Conservation (phyloP, 1,140 invertebrate genomes). For the Proctacanthus coquilletti region DNA sequence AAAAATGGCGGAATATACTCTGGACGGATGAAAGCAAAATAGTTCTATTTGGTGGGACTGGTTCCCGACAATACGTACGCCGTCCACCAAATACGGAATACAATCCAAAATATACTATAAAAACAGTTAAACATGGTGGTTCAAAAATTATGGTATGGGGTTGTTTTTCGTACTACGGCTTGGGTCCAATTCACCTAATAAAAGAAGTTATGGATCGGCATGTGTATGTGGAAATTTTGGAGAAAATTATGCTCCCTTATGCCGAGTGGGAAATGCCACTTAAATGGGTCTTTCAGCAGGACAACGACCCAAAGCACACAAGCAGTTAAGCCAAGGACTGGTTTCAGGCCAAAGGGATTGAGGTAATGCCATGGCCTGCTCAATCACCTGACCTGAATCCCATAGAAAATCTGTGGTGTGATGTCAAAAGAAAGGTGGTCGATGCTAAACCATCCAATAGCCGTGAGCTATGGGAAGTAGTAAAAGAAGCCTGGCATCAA, state of each 20-base stretch:
- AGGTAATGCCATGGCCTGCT: conserved; percentile 16
- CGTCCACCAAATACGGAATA: conserved; percentile 6
- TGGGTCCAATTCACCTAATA: conserved; percentile 11
- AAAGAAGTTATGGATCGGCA: conserved; percentile 10
- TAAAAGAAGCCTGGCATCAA: conserved; percentile 7
- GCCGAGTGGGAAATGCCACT: conserved; percentile 13
- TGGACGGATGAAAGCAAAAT: conserved; percentile 8
- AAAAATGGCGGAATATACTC: conserved; percentile 8
- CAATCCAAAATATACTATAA: conserved; percentile 9
- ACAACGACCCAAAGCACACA: conserved; percentile 20
- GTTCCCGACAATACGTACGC: conserved; percentile 8
- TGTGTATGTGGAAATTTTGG: conserved; percentile 11
- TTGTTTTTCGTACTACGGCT: conserved; percentile 11
- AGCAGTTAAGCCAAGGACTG: conserved; percentile 9
- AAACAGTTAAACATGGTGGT: conserved; percentile 15
- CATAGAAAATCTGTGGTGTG: conserved; percentile 19
- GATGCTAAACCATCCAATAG: conserved; percentile 8
- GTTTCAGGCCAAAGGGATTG: conserved; percentile 9
- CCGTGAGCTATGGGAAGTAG: conserved; percentile 6
- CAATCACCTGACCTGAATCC: conserved; percentile 23
- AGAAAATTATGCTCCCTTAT: conserved; percentile 12
- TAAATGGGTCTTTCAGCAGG: conserved; percentile 13
- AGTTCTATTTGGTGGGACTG: conserved; percentile 6
- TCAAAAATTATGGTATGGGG: conserved; percentile 13
- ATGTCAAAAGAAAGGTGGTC: conserved; percentile 7